Percentiles rank a stretch among this genome's conserved stretches.
phyloP scores from a whole-genome alignment of 2,113 vertebrate species.

The Ranitomeya variabilis region DNA sequence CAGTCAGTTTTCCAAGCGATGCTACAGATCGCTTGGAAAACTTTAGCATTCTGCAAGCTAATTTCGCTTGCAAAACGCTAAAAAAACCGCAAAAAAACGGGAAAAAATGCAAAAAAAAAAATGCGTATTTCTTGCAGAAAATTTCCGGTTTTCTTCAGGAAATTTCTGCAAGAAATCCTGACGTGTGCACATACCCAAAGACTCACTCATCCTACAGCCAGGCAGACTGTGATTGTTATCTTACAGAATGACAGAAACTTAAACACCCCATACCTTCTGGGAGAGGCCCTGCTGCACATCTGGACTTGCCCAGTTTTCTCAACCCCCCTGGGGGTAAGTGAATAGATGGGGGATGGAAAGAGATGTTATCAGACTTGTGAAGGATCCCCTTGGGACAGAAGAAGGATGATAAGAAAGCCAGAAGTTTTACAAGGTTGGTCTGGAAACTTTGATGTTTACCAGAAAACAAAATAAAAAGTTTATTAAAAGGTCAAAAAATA shows the following conservation, averaged over 20 bases:
- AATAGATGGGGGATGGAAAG: conserved; percentile 41
- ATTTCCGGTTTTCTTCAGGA: no score
- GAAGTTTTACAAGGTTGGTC: not conserved
- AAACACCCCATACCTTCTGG: conserved; percentile 41
- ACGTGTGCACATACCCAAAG: no score
- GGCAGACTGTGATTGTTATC: conserved; percentile 44
- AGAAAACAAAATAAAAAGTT: conserved; percentile 18
- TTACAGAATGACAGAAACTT: conserved; percentile 41
- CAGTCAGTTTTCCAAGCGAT: no score
- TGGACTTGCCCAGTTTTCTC: conserved; percentile 43
- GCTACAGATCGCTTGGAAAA: no score
- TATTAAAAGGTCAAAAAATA: not conserved
- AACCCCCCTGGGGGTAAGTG: conserved; percentile 15
- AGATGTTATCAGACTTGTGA: conserved; percentile 36
- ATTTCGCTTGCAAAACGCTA: no score
- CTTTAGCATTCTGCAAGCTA: no score
- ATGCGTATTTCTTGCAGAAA: no score
- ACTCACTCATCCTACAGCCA: not conserved
- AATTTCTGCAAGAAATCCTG: no score
- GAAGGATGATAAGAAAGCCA: conserved; percentile 11
- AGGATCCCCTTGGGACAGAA: conserved; percentile 44
- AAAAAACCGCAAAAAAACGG: no score
- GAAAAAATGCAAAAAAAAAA: no score
- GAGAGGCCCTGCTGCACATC: conserved; percentile 46
- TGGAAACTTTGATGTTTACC: conserved; percentile 6